phyloP scores from a whole-genome alignment of 2,888 invertebrate genomes.

The Chironomus riparius region DNA sequence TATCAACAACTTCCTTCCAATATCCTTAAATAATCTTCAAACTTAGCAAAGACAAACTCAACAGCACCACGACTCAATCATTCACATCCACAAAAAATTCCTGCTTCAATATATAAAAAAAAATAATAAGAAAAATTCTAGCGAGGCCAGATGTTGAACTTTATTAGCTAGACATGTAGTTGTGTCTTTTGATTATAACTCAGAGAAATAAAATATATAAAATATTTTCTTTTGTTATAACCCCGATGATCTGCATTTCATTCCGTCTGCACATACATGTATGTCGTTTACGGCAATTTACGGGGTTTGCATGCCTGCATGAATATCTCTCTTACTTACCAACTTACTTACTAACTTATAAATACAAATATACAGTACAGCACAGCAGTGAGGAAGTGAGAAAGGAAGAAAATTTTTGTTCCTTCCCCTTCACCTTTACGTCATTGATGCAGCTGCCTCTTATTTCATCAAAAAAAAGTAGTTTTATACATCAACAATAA shows the following conservation, averaged over 20 bases:
- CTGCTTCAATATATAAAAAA: no score
- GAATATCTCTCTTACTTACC: neutral
- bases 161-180: neutral
- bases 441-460: conserved; percentile 27
- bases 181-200: no score
- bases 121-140: neutral
- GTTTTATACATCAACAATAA: conserved; percentile 2
- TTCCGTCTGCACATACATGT: neutral
- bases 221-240: neutral
- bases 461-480: conserved; percentile 13
- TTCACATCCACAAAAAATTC: no score
- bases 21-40: no score
- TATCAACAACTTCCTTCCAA: no score
- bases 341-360: neutral
- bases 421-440: conserved; percentile 26
- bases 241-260: neutral
- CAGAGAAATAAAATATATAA: neutral
- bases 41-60: no score
- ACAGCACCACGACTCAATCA: no score
- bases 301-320: no score
- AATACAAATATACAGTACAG: no score
- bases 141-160: neutral
- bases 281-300: neutral
- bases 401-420: conserved; percentile 5
- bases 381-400: neutral